phyloP scores from a whole-genome alignment of 2,888 invertebrate species.

The Sesia apiformis region DNA sequence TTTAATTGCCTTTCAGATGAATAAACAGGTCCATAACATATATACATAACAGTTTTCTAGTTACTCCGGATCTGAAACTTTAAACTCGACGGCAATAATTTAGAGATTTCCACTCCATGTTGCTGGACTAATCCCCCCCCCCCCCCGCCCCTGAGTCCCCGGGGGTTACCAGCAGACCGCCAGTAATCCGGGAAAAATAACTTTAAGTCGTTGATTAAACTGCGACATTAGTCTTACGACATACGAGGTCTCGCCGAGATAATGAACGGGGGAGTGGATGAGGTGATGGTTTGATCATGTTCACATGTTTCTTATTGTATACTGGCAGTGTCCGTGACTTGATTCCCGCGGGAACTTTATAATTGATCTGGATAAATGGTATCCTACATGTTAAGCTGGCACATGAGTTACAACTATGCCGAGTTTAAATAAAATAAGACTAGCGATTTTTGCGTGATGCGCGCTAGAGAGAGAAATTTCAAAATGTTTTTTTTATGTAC shows the following conservation, averaged over 20 bases:
- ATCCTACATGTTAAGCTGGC: neutral
- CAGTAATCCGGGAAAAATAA: conserved; percentile 7
- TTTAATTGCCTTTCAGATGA: no score
- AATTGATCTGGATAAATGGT: neutral
- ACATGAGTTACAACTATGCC: neutral
- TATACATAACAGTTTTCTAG: no score
- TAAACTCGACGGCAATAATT: neutral
- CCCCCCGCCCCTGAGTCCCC: neutral
- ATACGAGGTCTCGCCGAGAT: neutral
- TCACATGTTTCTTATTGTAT: no score
- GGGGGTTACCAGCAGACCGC: neutral
- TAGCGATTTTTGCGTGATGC: neutral
- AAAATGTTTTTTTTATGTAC: no score
- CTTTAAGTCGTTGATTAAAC: conserved; percentile 10
- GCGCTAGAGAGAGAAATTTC: no score
- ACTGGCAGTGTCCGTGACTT: no score
- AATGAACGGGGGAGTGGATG: neutral
- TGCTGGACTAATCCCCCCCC: neutral
- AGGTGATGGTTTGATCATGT: no score
- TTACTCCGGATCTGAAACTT: neutral
- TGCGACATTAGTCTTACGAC: conserved; percentile 1
- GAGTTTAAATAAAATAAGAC: neutral
- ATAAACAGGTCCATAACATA: no score
- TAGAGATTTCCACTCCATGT: neutral
- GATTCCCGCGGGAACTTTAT: neutral